Percentiles rank a stretch among this genome's conserved stretches.
These are phyloP conservation scores for Saxicola maurus DNA, from an alignment of 2,797 vertebrate genomes.

Conservation along the genomic window DNA sequence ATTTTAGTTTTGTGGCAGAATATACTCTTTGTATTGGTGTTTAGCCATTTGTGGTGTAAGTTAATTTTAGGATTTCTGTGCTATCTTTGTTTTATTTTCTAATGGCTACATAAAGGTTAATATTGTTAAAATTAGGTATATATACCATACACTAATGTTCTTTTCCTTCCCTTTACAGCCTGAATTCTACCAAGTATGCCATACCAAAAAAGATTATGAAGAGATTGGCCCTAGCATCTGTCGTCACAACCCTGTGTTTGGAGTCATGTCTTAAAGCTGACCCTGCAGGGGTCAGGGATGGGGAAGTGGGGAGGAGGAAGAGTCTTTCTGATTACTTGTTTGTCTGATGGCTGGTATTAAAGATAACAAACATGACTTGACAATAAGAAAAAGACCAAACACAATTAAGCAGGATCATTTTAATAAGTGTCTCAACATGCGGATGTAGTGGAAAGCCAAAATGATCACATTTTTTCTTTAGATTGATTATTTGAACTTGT, in stretches of 20 bases:
- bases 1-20: neutral
- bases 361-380: conserved; percentile 74
- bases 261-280: conserved; percentile 93
- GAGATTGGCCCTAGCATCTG: conserved; percentile 98
- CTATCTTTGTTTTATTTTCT: neutral
- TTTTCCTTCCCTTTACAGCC: conserved; percentile 75
- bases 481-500: conserved; percentile 78
- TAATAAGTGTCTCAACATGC: conserved; percentile 81
- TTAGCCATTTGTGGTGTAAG: accelerated
- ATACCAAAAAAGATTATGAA: conserved; percentile 99
- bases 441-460: conserved; percentile 81
- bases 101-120: neutral
- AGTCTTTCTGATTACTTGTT: conserved; percentile 78
- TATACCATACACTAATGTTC: neutral
- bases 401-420: conserved; percentile 79
- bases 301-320: conserved; percentile 63
- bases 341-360: conserved; percentile 75
- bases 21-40: neutral
- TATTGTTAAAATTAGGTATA: neutral
- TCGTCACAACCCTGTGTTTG: conserved; percentile 97
- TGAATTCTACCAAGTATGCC: conserved; percentile 99
- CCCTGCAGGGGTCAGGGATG: conserved; percentile 55
- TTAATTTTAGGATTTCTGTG: neutral
- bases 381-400: conserved; percentile 78
- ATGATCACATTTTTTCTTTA: conserved; percentile 77